These are phyloP conservation scores for Drosophila mayaguana DNA, from an alignment of 2,888 invertebrate genomes.

Conservation along the genomic window DNA sequence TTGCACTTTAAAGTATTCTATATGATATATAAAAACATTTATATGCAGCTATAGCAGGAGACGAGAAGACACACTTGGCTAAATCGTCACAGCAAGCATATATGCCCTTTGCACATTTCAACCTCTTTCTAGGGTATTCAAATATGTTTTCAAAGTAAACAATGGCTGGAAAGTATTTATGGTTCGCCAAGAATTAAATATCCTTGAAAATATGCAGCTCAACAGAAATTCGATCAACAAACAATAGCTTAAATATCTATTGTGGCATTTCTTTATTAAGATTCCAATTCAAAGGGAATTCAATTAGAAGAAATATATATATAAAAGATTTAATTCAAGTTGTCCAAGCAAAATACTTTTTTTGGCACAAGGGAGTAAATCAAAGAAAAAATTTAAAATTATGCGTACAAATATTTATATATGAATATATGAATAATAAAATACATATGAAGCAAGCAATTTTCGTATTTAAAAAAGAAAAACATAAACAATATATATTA, in stretches of 20 bases:
- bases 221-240: background rate
- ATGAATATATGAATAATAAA: too few species aligned
- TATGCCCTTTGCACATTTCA: too few species aligned
- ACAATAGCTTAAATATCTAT: slow-evolving; percentile 1
- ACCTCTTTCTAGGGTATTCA: too few species aligned
- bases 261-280: background rate
- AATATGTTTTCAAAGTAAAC: too few species aligned
- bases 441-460: too few species aligned
- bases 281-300: slow-evolving; percentile 1
- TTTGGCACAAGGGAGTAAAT: background rate
- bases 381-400: background rate
- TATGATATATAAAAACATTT: background rate
- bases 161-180: too few species aligned
- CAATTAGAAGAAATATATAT: background rate
- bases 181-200: slow-evolving; percentile 3
- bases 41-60: background rate
- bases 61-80: background rate
- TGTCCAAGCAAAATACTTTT: background rate
- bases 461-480: too few species aligned
- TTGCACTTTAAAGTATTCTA: background rate
- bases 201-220: background rate
- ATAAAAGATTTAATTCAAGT: background rate
- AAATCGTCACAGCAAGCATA: too few species aligned
- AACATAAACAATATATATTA: too few species aligned
- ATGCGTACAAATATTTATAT: too few species aligned